Evolutionary conservation across 2,888 invertebrate species (phyloP).

Genomic region (Stramonita haemastoma): DNA sequence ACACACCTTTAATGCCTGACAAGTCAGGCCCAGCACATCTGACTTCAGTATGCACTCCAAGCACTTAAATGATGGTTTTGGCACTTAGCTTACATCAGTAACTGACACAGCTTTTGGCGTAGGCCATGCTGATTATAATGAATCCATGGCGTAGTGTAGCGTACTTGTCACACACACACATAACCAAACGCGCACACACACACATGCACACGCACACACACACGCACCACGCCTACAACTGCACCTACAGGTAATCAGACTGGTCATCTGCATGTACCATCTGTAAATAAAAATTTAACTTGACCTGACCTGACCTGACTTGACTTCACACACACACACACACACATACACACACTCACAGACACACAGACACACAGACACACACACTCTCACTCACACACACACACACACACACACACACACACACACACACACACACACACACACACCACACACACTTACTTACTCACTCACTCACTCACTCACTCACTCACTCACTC

Average conservation of each 20-base stretch:
- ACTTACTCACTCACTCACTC: not conserved
- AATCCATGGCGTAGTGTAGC: too few relatives aligned
- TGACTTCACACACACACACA: not conserved
- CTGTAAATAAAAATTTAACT: too few relatives aligned
- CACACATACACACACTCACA: not conserved
- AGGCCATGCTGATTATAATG: too few relatives aligned
- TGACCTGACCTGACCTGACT: too few relatives aligned
- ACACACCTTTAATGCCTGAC: not conserved
- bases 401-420: not conserved
- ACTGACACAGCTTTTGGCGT: too few relatives aligned
- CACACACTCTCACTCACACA: not conserved
- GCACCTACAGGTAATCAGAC: too few relatives aligned
- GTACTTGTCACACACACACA: not conserved
- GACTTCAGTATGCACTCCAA: too few relatives aligned
- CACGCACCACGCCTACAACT: not conserved
- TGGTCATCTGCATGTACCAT: too few relatives aligned
- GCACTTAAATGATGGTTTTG: too few relatives aligned
- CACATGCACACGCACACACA: constrained; percentile 14
- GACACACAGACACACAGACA: too few relatives aligned
- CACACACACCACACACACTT: not conserved
- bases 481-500: not conserved
- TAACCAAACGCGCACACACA: not conserved
- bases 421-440: not conserved
- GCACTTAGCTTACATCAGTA: too few relatives aligned
- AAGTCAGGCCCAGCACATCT: too few relatives aligned